A percentile compares a stretch with the other conserved stretches of the same genome.
These are phyloP conservation scores for Trichopoda pennipes DNA, from an alignment of 2,888 invertebrate species.

Conservation along the genomic window DNA sequence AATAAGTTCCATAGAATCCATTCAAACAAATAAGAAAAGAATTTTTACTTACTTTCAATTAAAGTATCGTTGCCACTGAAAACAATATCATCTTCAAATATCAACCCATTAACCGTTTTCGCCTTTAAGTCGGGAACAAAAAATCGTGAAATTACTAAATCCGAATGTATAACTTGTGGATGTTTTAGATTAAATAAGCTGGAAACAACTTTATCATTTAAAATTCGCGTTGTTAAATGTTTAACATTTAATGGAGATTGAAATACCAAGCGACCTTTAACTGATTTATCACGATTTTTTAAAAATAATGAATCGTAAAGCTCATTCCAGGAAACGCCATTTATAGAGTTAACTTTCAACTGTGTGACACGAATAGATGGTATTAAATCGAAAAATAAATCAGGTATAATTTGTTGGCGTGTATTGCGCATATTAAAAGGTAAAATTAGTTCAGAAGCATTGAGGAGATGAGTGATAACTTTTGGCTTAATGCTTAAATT, in stretches of 20 bases:
- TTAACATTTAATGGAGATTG: conserved; percentile 71
- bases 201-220: conserved; percentile 74
- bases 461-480: conserved; percentile 71
- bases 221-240: conserved; percentile 69
- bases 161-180: conserved; percentile 74
- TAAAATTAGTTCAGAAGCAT: conserved; percentile 71
- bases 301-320: conserved; percentile 75
- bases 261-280: conserved; percentile 74
- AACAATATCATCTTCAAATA: conserved; percentile 76
- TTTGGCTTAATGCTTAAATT: conserved; percentile 64
- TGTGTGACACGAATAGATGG: conserved; percentile 41
- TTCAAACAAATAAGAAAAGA: neutral
- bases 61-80: conserved; percentile 72
- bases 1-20: too few species aligned
- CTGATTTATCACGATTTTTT: conserved; percentile 73
- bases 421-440: conserved; percentile 57
- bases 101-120: conserved; percentile 73
- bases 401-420: conserved; percentile 51
- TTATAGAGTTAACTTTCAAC: conserved; percentile 73
- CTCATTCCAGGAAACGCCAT: conserved; percentile 73
- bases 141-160: conserved; percentile 75
- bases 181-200: conserved; percentile 75
- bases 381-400: conserved; percentile 46
- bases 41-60: conserved; percentile 72
- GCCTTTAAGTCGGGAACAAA: conserved; percentile 72